Evolutionary conservation across 1,140 invertebrate genomes (phyloP).

Genomic region (Caerostris extrusa): DNA sequence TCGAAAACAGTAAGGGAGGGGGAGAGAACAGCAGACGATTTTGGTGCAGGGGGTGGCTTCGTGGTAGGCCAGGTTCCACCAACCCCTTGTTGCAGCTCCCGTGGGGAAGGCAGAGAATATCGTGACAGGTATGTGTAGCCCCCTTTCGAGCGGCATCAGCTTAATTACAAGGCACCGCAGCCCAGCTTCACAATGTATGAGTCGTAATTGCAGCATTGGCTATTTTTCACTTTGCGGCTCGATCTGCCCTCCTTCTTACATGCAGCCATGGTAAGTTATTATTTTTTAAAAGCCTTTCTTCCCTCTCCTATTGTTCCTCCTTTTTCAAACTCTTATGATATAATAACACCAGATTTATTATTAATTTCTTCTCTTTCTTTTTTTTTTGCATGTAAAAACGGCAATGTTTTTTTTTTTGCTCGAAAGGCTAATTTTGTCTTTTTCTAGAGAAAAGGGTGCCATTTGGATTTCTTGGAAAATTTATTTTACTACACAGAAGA

Average conservation of each 20-base stretch:
- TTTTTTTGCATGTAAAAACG: constrained; percentile 13
- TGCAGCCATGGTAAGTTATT: background rate
- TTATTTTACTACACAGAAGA: background rate
- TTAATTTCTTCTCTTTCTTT: background rate
- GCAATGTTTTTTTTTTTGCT: constrained; percentile 19
- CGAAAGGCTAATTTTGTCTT: background rate
- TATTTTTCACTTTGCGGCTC: constrained; percentile 72
- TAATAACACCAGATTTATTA: constrained; percentile 9
- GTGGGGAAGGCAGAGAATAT: constrained; percentile 28
- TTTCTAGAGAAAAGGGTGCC: background rate
- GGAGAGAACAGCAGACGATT: background rate
- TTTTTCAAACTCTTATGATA: background rate
- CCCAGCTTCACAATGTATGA: constrained; percentile 60
- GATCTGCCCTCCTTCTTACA: background rate
- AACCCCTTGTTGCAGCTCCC: constrained; percentile 70
- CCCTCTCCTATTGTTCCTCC: constrained; percentile 2
- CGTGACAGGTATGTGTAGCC: constrained; percentile 46
- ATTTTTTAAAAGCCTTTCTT: constrained; percentile 33
- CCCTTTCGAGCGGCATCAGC: constrained; percentile 10
- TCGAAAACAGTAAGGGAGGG: background rate
- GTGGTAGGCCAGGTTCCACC: constrained; percentile 52
- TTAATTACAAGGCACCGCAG: constrained; percentile 68
- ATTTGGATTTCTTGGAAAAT: background rate
- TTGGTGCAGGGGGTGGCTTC: background rate
- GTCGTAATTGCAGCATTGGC: constrained; percentile 69